phyloP scores from a whole-genome alignment of 2,113 vertebrate species.

The Albula glossodonta region DNA sequence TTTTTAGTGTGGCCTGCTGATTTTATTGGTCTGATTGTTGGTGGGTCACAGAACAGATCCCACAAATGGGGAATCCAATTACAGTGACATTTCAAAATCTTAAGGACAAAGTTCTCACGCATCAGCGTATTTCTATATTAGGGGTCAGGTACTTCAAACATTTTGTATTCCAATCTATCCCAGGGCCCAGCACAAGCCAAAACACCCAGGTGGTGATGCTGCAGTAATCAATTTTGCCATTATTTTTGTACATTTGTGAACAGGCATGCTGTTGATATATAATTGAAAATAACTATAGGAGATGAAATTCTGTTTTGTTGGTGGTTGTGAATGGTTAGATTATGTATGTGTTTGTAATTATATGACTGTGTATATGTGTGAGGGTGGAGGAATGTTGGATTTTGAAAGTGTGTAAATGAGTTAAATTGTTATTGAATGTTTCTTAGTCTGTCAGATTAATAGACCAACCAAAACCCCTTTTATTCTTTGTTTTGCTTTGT shows the following conservation, averaged over 20 bases:
- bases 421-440: background rate
- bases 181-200: background rate
- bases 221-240: background rate
- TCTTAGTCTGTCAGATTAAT: background rate
- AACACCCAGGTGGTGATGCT: background rate
- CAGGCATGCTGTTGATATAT: background rate
- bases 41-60: background rate
- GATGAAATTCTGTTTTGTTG: background rate
- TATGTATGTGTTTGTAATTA: background rate
- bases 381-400: background rate
- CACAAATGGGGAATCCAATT: background rate
- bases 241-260: background rate
- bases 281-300: background rate
- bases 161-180: too few relatives aligned
- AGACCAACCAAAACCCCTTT: background rate
- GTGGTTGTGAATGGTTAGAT: background rate
- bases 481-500: too few relatives aligned
- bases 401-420: background rate
- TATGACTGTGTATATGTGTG: background rate
- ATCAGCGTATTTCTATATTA: background rate
- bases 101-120: background rate
- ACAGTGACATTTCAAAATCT: background rate
- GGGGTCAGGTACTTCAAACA: too few relatives aligned
- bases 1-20: background rate
- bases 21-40: background rate